Evolutionary conservation across 2,888 invertebrate genomes (phyloP).

Genomic region (Amblyteles armatorius): DNA sequence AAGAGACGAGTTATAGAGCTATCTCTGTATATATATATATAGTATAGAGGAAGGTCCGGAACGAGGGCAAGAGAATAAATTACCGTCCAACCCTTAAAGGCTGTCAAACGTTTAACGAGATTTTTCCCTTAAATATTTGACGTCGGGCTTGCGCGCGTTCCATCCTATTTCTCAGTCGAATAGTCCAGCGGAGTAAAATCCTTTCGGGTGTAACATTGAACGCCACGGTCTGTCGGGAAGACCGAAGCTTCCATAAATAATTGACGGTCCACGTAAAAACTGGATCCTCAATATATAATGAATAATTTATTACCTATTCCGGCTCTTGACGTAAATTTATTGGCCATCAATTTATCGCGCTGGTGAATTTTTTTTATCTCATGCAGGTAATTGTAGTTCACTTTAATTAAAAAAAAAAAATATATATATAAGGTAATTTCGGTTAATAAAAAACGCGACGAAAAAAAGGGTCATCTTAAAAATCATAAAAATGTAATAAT

Average conservation of each 20-base stretch:
- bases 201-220: slow-evolving; percentile 31
- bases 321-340: background rate
- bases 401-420: no score
- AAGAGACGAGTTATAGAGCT: no score
- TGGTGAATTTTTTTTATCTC: no score
- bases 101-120: slow-evolving; percentile 47
- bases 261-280: slow-evolving; percentile 5
- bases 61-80: background rate
- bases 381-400: no score
- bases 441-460: no score
- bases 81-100: slow-evolving; percentile 33
- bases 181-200: background rate
- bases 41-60: background rate
- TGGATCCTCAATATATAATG: background rate
- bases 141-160: background rate
- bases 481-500: no score
- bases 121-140: slow-evolving; percentile 44
- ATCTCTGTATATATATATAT: no score
- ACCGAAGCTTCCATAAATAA: background rate
- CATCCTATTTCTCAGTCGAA: background rate
- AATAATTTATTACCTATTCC: background rate
- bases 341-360: background rate
- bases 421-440: no score
- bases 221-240: slow-evolving; percentile 30
- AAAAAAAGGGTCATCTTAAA: no score